These are phyloP conservation scores for Copsychus sechellarum DNA, from an alignment of 2,113 vertebrate genomes.

Conservation along the genomic window DNA sequence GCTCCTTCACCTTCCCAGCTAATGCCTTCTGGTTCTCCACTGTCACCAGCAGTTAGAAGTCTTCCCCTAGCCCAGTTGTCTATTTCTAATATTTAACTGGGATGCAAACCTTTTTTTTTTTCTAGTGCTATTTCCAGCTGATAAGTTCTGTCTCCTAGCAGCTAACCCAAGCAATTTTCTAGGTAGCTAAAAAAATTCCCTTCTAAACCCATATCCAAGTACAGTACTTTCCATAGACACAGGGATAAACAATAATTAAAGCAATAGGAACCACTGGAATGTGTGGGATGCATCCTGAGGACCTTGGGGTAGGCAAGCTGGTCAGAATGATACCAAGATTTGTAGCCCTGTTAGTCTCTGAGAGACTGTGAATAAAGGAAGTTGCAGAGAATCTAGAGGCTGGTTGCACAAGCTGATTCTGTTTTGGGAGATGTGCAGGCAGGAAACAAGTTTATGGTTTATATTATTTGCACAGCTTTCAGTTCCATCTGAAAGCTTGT, in stretches of 20 bases:
- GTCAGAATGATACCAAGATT: background rate
- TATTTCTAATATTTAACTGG: background rate
- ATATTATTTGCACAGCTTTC: background rate
- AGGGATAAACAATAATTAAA: background rate
- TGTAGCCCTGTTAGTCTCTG: background rate
- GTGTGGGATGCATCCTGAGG: background rate
- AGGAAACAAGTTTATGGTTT: background rate
- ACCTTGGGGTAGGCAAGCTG: background rate
- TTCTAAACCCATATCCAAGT: background rate
- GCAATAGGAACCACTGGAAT: background rate
- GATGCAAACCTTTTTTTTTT: background rate
- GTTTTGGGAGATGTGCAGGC: background rate
- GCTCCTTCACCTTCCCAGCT: background rate
- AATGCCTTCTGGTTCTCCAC: background rate
- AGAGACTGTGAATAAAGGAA: background rate
- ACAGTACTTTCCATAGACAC: background rate
- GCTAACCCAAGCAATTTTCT: background rate
- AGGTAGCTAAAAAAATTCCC: background rate
- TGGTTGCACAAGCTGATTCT: background rate
- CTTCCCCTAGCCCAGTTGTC: background rate
- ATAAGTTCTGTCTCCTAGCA: background rate
- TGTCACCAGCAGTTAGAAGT: background rate
- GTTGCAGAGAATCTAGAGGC: background rate
- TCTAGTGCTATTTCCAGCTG: background rate
- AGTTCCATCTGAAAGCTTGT: background rate